Conservation (phyloP, 2,797 vertebrate genomes). For the Chelidonichthys spinosus region DNA sequence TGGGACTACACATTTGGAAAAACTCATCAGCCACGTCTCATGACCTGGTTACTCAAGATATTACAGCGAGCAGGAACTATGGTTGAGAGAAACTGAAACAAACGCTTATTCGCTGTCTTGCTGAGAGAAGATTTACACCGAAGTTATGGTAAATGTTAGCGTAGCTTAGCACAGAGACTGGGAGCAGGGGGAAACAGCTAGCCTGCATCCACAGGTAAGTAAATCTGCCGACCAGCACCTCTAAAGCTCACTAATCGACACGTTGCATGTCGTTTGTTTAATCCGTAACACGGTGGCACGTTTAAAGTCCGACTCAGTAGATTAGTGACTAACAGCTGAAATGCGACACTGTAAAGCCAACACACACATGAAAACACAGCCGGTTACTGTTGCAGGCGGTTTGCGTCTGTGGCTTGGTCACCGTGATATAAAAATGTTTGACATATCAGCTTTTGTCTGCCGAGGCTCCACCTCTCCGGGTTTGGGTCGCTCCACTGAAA, state of each 20-base stretch:
- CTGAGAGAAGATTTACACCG: neutral
- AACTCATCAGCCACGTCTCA: neutral
- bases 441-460: slow-evolving; percentile 29
- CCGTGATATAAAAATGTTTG: slow-evolving; percentile 11
- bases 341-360: neutral
- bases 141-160: neutral
- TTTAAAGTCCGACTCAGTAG: neutral
- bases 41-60: neutral
- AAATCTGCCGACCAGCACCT: neutral
- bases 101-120: neutral
- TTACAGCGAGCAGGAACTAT: neutral
- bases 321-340: neutral
- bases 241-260: neutral
- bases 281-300: neutral
- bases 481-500: slow-evolving; percentile 8
- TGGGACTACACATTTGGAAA: no score
- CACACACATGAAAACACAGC: slow-evolving; percentile 3
- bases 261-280: neutral
- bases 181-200: neutral
- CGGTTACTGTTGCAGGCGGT: neutral
- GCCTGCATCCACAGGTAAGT: neutral
- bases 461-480: slow-evolving; percentile 24
- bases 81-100: no score
- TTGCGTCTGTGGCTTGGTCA: slow-evolving; percentile 6
- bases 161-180: neutral